Base-by-base conservation (phyloP, 2,113 vertebrate species). In the Gyps fulvus region DNA sequence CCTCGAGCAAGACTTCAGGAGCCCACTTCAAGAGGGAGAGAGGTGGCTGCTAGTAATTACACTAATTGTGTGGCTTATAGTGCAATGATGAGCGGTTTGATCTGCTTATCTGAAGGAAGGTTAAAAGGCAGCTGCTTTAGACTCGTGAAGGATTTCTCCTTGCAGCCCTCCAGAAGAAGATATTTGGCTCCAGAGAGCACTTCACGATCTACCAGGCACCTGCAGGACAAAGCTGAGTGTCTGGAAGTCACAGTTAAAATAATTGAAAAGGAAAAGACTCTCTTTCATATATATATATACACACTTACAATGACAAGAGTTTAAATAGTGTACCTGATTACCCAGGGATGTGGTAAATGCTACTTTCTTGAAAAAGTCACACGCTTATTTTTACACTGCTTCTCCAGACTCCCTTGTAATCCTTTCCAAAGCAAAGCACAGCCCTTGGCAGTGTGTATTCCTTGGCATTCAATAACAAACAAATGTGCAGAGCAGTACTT, bases 381-480 rank as follows among this genome's bases (percentile, higher is more conserved):
- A 9, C 0, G 2, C 5, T 74, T 27, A 2, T 50, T 91, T 91
- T 90, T 10, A 7, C 3, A 4, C 13, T 49, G 31, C 27, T 62
- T 31, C 40, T 58, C 54, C 49, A 79, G n/a, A 6, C 11, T 70
- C 34, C 12, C 13, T 67, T 47, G 43, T 36, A 40, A 36, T 77
- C 58, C 23, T 87, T 80, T 23, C 20, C 45, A n/a, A 55, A 25
- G n/a, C 70, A 55, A 18, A 85, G n/a, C 70, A 22, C 55, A 42
- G n/a, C 78, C 57, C 40, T 26, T 66, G 65, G 63, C 88, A 21
- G 36, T 4, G 59, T 19, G 8, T 3, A 1, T 43, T 40, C 59
- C 9, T 2, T 62, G 55, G 1, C 1, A 13, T 76, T 74, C 1
- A 1, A 31, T 26, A 67, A 11, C 16, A 58, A 50, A 6, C 8